phyloP scores from a whole-genome alignment of 2,888 invertebrate species.

The Dryobotodes eremita region DNA sequence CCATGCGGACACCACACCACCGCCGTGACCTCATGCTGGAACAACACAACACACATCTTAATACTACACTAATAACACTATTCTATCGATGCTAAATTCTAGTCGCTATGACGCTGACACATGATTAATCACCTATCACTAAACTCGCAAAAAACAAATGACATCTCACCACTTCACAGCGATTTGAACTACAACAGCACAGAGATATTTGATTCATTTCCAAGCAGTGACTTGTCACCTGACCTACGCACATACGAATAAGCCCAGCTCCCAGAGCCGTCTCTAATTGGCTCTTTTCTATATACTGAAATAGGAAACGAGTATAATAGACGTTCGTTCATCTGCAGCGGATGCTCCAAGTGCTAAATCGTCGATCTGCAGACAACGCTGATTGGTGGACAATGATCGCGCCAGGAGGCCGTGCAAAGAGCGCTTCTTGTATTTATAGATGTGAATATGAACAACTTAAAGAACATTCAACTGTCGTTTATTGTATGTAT shows the following conservation, averaged over 20 bases:
- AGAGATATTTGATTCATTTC: constrained; percentile 48
- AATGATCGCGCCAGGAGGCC: constrained; percentile 72
- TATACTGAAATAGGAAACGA: constrained; percentile 66
- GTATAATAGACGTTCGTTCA: constrained; percentile 68
- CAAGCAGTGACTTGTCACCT: constrained; percentile 59
- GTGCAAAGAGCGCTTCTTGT: constrained; percentile 56
- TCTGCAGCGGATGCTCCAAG: constrained; percentile 79
- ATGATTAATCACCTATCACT: not conserved
- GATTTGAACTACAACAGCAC: constrained; percentile 30
- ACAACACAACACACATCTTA: constrained; percentile 66
- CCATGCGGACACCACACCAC: constrained; percentile 89
- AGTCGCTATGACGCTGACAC: not conserved
- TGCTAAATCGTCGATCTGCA: constrained; percentile 79
- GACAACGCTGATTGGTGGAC: constrained; percentile 78
- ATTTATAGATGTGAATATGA: constrained; percentile 64
- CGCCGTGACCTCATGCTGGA: constrained; percentile 90
- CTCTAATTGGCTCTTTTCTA: constrained; percentile 65
- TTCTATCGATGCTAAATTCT: not conserved
- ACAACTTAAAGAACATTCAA: constrained; percentile 45
- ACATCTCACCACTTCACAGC: constrained; percentile 54
- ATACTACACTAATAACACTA: constrained; percentile 17
- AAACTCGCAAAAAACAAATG: not conserved
- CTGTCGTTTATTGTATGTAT: constrained; percentile 29
- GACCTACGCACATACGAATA: constrained; percentile 64
- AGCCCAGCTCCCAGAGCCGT: constrained; percentile 42